Conservation (phyloP, 2,797 vertebrate species). For the Carapus acus region DNA sequence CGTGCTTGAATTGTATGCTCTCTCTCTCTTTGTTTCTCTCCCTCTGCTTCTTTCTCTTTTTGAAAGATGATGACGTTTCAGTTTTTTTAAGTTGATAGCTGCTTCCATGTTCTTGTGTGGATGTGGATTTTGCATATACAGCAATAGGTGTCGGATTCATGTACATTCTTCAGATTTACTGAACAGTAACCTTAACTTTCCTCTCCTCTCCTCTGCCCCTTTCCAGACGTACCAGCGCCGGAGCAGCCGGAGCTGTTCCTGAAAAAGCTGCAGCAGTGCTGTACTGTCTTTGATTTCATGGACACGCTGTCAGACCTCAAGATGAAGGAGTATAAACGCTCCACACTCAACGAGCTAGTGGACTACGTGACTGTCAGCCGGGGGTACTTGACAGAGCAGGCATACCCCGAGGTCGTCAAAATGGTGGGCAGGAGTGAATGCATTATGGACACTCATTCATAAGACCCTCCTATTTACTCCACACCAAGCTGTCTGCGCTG, state of each 20-base stretch:
- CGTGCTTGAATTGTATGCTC: no score
- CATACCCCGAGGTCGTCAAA: constrained; percentile 99
- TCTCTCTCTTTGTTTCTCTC: no score
- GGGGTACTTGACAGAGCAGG: constrained; percentile 98
- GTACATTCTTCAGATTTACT: not conserved
- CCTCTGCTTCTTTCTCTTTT: no score
- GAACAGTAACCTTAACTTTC: not conserved
- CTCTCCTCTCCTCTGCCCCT: not conserved
- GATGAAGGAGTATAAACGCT: constrained; percentile 99
- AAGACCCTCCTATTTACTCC: no score
- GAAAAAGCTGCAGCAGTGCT: constrained; percentile 99
- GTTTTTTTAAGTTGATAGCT: not conserved
- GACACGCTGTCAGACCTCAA: constrained; percentile 99
- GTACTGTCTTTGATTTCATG: constrained; percentile 99
- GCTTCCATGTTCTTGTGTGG: not conserved
- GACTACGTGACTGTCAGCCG: constrained; percentile 99
- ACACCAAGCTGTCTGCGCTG: no score
- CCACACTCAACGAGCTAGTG: constrained; percentile 99
- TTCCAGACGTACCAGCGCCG: constrained; percentile 89
- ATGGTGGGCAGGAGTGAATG: constrained; percentile 79
- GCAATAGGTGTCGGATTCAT: not conserved
- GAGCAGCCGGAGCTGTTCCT: constrained; percentile 99
- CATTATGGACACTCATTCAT: no score
- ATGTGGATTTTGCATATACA: not conserved
- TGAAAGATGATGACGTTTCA: no score